phyloP scores from a whole-genome alignment of 2,888 invertebrate species.

The Microplitis deprimator region DNA sequence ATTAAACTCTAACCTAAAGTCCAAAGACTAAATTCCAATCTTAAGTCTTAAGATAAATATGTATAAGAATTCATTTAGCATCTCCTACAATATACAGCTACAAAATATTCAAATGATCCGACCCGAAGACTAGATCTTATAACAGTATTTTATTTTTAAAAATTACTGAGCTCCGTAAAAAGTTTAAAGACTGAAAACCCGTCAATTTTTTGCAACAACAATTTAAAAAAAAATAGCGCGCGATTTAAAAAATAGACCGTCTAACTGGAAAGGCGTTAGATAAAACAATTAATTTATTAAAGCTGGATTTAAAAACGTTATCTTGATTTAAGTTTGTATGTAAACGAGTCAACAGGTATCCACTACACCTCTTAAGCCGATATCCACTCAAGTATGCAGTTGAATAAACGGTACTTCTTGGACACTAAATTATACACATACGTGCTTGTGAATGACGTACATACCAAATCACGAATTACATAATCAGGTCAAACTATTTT shows the following conservation, averaged over 20 bases:
- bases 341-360: background rate
- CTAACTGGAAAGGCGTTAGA: background rate
- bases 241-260: background rate
- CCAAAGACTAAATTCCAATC: background rate
- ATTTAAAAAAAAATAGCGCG: background rate
- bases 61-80: background rate
- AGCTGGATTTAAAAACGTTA: background rate
- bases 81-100: background rate
- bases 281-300: conserved; percentile 1
- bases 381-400: conserved; percentile 54
- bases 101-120: background rate
- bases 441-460: conserved; percentile 38
- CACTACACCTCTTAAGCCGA: conserved; percentile 27
- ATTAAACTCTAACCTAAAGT: background rate
- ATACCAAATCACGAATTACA: conserved; percentile 53
- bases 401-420: conserved; percentile 62
- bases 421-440: conserved; percentile 59
- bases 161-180: background rate
- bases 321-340: background rate
- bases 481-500: conserved; percentile 53
- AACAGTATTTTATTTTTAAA: background rate
- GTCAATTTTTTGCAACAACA: background rate
- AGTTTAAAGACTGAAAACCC: background rate
- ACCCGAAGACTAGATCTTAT: background rate
- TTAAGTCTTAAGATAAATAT: background rate